Base-by-base conservation (phyloP, 2,113 vertebrate genomes). In the Aegithalos caudatus region DNA sequence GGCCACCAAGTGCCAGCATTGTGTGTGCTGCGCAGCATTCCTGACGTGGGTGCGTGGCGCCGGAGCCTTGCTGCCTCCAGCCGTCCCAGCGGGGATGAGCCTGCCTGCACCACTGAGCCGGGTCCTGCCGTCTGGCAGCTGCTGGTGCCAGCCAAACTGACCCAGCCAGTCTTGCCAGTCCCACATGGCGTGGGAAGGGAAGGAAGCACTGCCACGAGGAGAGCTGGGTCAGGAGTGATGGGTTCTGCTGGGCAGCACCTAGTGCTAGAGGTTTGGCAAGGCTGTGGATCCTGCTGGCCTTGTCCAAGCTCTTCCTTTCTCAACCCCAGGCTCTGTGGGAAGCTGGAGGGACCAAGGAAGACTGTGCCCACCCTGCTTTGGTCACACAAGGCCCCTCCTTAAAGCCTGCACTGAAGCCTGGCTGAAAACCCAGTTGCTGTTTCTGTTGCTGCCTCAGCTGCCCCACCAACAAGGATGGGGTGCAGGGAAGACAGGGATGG, bases 391-490 rank as follows among this genome's bases (percentile, higher is more conserved):
- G 28, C 14, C 17, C 15, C 28, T 60, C 24, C 20, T 81, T 56
- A 57, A 73, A 81, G n/a, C 27, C 51, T 7, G 2, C 17, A 51
- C n/a, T 11, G 8, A 67, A 69, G 40, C 20, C 72, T 51, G 37
- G 7, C 27, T 53, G 47, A 14, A 40, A 84, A 33, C 45, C 54
- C 50, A 5, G 1, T 69, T 64, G 69, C 44, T 67, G 31, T 79
- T 60, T 35, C 42, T 61, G 51, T 17, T 45, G 62, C 48, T 83
- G 29, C 33, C 54, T 28, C 44, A 57, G 61, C 72, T 90, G n/a
- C 18, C 23, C 21, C 1, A 0, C 6, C 0, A 0, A 5, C 2
- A 11, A 35, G 16, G 8, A 20, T 35, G 23, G 37, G 5, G 3
- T 53, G 31, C 28, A 53, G 16, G 22, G 44, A 61, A 23, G 20